Conservation (phyloP, 2,113 vertebrate genomes). For the Amphiprion percula region DNA sequence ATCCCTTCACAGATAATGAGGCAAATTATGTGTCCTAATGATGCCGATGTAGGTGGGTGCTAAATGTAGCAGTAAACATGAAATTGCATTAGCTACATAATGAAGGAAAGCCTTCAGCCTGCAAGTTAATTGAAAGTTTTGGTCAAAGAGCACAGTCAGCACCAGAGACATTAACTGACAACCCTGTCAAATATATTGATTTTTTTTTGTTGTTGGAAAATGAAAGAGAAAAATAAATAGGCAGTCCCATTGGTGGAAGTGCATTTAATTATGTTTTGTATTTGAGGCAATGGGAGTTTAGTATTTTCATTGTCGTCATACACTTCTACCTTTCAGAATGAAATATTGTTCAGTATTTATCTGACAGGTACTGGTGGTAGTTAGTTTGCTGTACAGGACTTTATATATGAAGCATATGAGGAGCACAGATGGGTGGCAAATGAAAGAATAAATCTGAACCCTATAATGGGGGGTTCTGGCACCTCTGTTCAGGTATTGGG, state of each 20-base stretch:
- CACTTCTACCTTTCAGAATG: too few relatives aligned
- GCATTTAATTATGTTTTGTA: too few relatives aligned
- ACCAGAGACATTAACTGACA: background rate
- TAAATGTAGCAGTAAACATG: slow-evolving; percentile 5
- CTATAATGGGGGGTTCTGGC: too few relatives aligned
- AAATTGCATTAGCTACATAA: background rate
- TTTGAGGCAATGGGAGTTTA: too few relatives aligned
- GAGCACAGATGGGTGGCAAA: too few relatives aligned
- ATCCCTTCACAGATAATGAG: background rate
- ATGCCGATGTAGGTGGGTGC: background rate
- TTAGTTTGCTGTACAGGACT: too few relatives aligned
- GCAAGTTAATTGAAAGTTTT: background rate
- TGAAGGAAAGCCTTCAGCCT: background rate
- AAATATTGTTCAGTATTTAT: too few relatives aligned
- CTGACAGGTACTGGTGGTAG: too few relatives aligned
- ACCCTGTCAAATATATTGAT: background rate
- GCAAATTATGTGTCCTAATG: slow-evolving; percentile 6
- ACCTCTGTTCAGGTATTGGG: too few relatives aligned
- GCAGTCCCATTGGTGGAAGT: background rate
- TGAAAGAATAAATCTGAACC: too few relatives aligned
- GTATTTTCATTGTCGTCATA: too few relatives aligned
- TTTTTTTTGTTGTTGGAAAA: background rate
- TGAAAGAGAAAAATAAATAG: background rate
- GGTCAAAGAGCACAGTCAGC: background rate
- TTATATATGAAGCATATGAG: too few relatives aligned